Evolutionary conservation across 2,888 invertebrate genomes (phyloP), one percentile per base, ranked within the genome.

Genomic region (Drosophila lacicola): DNA sequence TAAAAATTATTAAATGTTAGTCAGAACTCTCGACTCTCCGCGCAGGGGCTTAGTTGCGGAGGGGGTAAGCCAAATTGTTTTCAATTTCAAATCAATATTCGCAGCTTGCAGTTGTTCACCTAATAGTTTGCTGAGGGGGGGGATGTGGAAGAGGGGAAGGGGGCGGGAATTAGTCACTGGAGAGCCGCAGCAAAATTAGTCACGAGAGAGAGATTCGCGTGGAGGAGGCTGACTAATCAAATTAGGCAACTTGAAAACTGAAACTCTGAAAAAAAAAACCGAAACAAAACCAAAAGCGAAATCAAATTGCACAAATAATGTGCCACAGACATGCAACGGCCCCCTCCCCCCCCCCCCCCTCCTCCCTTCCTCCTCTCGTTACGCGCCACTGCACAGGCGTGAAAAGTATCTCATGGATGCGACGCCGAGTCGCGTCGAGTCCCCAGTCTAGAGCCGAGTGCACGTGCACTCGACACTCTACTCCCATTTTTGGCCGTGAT

Each of bases 321-420:
- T 66, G 75, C 58, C 60, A 64, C 69, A 60, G 79, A 75, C 80
- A 81, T 82, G 80, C 85, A 62, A 82, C 63, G 41, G 55, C 45
- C 36, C 45, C 6, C 25, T 13, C 21, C 37, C 2, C 42, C 41
- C 19, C 41, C 13, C 46, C 39, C 17, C 45, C 33, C 44, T 11
- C 25, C 1, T 37, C 11, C 19, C 9, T n/a, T n/a, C n/a, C n/a
- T n/a, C n/a, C n/a, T 6, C 21, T 61, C 46, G 45, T 45, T 61
- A 54, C 70, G 61, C 75, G 57, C 55, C 80, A 67, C 50, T 79
- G 77, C 75, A 70, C 75, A 70, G 79, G 79, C 79, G 75, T 79
- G 79, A 67, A 79, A 74, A 66, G 74, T 60, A 74, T 55, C 64
- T 78, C 60, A 64, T 37, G 34, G 37, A 51, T 37, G 11, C n/a